Base-by-base conservation (phyloP, 2,888 invertebrate genomes). In the Cephus spinipes region DNA sequence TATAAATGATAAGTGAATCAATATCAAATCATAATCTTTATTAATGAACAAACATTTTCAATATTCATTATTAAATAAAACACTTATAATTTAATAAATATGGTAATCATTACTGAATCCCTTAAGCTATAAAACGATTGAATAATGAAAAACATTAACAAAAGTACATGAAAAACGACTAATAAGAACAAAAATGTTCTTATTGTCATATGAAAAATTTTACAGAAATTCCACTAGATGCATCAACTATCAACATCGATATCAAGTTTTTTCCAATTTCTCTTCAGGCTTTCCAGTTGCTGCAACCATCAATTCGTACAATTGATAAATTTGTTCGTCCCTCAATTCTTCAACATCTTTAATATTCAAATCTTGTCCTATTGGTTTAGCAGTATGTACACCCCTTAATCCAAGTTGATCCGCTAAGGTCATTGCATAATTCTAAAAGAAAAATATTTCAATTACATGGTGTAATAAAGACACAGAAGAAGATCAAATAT, bases 291-390 rank as follows among this genome's bases (percentile, higher is more conserved):
- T 86, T 9, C 91, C 92, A 74, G 92, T 93, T n/a, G 95, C 93
- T 69, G 96, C 95, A 86, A 94, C 90, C 94, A 96, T 95, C 12
- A 98, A 92, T 90, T 97, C 97, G 89, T 96, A 96, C 12, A 98
- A 92, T 89, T 98, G 98, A 31, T 94, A 93, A n/a, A 97, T 91
- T 90, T 98, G 98, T 83, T 97, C 97, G 84, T 96, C 96, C 73
- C 94, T 94, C 90, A 98, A 94, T 87, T 94, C 93, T 74, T 96
- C 94, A 40, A 98, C 91, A 33, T 95, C 92, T 68, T 94, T 90
- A 1, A 93, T 92, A 23, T 94, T 93, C 34, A 98, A 89, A 81
- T 93, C 90, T 81, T 92, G 92, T 0, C 98, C 98, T 23, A 97
- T 88, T 74, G 92, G 91, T 73, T 93, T 93, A 15, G 92, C 92